phyloP scores from a whole-genome alignment of 2,113 vertebrate species.

The Prinia subflava region DNA sequence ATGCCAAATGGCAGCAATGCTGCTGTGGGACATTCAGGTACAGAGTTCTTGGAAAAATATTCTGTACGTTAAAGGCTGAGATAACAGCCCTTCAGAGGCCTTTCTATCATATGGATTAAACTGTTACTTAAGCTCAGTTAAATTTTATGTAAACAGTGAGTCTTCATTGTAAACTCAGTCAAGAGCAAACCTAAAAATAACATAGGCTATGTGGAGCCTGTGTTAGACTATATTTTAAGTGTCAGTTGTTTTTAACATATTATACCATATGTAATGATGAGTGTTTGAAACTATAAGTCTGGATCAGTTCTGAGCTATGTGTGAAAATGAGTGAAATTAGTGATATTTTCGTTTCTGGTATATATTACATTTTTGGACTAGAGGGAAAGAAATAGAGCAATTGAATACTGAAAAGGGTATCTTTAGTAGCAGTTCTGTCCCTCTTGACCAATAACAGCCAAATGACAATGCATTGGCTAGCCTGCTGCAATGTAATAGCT shows the following conservation, averaged over 20 bases:
- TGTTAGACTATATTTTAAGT: neutral
- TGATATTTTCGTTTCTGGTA: neutral
- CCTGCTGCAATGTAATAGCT: neutral
- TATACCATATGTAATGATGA: neutral
- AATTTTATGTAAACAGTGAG: neutral
- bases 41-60: neutral
- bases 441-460: neutral
- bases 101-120: neutral
- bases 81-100: neutral
- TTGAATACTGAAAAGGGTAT: neutral
- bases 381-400: neutral
- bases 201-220: neutral
- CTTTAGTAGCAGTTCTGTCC: neutral
- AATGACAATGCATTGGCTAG: neutral
- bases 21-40: neutral
- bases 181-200: constrained; percentile 18
- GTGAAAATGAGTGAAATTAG: neutral
- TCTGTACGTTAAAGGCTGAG: neutral
- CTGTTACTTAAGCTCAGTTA: neutral
- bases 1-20: neutral
- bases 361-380: neutral
- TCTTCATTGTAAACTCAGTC: neutral
- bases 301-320: neutral
- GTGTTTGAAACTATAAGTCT: neutral
- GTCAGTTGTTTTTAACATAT: neutral